A percentile compares a stretch with the other conserved stretches of the same genome.
Conservation (phyloP, 2,113 vertebrate genomes). For the Tiliqua scincoides region DNA sequence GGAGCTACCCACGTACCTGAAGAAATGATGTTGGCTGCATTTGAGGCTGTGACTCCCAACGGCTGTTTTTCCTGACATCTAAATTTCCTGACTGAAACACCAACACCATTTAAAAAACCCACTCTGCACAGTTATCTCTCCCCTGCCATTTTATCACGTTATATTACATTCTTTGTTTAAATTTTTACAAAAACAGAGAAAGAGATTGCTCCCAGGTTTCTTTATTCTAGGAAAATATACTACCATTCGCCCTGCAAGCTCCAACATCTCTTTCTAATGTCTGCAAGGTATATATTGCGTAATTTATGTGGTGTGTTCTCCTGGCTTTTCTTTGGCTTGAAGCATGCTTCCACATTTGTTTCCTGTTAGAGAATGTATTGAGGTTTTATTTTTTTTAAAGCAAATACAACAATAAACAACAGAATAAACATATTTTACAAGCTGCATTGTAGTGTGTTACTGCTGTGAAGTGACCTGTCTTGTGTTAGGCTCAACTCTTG, state of each 20-base stretch:
- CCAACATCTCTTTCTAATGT: slow-evolving; percentile 5
- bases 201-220: slow-evolving; percentile 4
- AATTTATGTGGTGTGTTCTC: slow-evolving; percentile 1
- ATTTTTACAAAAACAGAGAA: slow-evolving; percentile 24
- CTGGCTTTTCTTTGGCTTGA: slow-evolving; percentile 7
- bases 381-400: neutral
- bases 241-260: neutral
- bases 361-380: neutral
- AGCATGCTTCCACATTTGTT: neutral
- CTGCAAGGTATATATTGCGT: neutral
- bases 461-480: neutral
- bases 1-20: neutral
- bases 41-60: slow-evolving; percentile 5
- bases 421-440: neutral
- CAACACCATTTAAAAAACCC: slow-evolving; percentile 25
- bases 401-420: neutral
- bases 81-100: slow-evolving; percentile 26
- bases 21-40: neutral
- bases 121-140: slow-evolving; percentile 19
- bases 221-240: slow-evolving; percentile 23
- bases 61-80: slow-evolving; percentile 27
- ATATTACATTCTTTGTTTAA: neutral
- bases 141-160: neutral
- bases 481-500: neutral
- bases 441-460: neutral